These are phyloP conservation scores for Trisateles emortualis DNA, from an alignment of 2,888 invertebrate genomes.

Conservation along the genomic window DNA sequence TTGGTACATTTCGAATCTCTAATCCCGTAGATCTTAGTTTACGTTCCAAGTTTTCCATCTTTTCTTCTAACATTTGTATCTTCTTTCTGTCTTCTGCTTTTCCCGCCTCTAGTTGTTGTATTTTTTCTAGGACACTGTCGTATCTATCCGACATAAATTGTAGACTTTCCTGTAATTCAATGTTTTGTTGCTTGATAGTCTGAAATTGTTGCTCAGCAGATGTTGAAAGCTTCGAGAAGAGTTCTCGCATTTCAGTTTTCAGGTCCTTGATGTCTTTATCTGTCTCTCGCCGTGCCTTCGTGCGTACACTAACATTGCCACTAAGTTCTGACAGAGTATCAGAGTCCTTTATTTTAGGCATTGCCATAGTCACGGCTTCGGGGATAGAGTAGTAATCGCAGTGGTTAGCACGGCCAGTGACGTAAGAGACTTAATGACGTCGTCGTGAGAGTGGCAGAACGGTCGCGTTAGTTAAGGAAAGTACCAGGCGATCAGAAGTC, in stretches of 20 bases:
- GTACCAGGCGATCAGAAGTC: too few relatives aligned
- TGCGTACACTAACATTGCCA: neutral
- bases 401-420: too few relatives aligned
- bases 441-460: too few relatives aligned
- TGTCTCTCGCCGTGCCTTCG: neutral
- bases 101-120: neutral
- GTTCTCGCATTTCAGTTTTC: neutral
- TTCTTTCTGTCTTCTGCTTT: neutral
- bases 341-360: neutral
- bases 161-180: neutral
- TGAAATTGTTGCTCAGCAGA: neutral
- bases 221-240: neutral
- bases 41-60: neutral
- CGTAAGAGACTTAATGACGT: too few relatives aligned
- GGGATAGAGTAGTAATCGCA: too few relatives aligned
- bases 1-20: neutral
- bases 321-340: neutral
- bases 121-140: neutral
- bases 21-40: neutral
- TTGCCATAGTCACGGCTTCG: too few relatives aligned
- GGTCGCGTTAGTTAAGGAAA: too few relatives aligned
- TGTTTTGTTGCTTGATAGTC: neutral
- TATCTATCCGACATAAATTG: slow-evolving; percentile 4
- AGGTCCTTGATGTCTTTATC: neutral
- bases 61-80: neutral